A percentile compares a stretch with the other conserved stretches of the same genome.
phyloP scores from a whole-genome alignment of 1,140 invertebrate species.

The Caenorhabditis inopinata region DNA sequence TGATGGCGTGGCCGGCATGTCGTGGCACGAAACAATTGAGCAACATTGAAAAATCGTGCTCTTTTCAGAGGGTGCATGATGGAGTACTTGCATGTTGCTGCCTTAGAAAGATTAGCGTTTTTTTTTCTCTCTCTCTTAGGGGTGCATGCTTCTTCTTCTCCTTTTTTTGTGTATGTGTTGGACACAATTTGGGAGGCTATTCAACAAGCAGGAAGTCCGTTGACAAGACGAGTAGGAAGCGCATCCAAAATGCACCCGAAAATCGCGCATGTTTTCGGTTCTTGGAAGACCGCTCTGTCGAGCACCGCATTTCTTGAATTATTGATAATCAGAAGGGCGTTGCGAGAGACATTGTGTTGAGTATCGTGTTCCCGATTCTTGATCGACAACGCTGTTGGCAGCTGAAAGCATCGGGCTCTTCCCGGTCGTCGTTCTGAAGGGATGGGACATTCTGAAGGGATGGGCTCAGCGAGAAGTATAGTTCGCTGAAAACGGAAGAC shows the following conservation, averaged over 20 bases:
- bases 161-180: background rate
- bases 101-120: background rate
- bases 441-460: too few species aligned
- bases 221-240: background rate
- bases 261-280: conserved; percentile 23
- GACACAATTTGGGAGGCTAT: conserved; percentile 4
- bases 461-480: too few species aligned
- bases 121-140: background rate
- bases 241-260: conserved; percentile 16
- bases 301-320: background rate
- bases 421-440: too few species aligned
- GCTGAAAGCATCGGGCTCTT: too few species aligned
- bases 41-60: conserved; percentile 13
- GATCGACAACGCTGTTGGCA: too few species aligned
- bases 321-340: conserved; percentile 1
- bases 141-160: background rate
- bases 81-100: conserved; percentile 1
- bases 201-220: conserved; percentile 16
- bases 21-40: background rate
- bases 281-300: background rate
- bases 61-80: background rate
- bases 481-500: too few species aligned
- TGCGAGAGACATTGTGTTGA: background rate
- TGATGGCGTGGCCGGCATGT: background rate
- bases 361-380: background rate